Evolutionary conservation across 35 echinoderm and acorn worm genomes (phyloP), one percentile per base, ranked within the genome.

Genomic region (Amphiura filiformis): DNA sequence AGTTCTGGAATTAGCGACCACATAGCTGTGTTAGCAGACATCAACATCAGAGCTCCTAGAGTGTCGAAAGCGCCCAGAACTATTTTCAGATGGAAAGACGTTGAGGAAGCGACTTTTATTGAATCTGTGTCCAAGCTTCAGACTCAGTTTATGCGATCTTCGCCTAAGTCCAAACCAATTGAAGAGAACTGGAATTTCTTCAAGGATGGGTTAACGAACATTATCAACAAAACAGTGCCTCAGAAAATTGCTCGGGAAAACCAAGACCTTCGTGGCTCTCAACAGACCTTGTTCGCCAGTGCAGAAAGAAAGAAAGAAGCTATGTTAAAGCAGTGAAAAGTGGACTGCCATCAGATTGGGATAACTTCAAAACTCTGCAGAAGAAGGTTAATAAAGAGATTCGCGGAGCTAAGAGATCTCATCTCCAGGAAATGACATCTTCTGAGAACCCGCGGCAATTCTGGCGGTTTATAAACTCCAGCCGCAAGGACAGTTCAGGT

Each of bases 241-340:
- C 38, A 40, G 42, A 82, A 82, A 42, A 47, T 82, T 7, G 33
- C n/a, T 41, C 17, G 80, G 28, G 38, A 13, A 23, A 22, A 7
- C 12, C 37, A 41, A 42, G 39, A 12, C 32, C 87, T 32, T 56
- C 87, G 3, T 89, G 87, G 87, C 49, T 89, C 42, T 9, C 87
- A 57, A 47, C 78, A 13, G 70, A 89, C 32, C 30, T 89, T 26
- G 79, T 44, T 31, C 40, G 56, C 9, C 37, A 40, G 28, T 70
- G 38, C 20, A 77, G 56, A 28, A 90, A 90, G 37, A 90, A 90
- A 78, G 88, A 90, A 77, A 70, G 65, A 36, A 13, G 47, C 31
- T 90, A 83, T 77, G 65, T 49, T n/a, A 83, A 32, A 65, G 88
- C 88, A 32, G 84, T 65, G 35, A 84, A 90, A 56, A 41, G 18